A percentile compares a stretch with the other conserved stretches of the same genome.
phyloP scores from a whole-genome alignment of 2,113 vertebrate genomes.

The Hippocampus abdominalis region DNA sequence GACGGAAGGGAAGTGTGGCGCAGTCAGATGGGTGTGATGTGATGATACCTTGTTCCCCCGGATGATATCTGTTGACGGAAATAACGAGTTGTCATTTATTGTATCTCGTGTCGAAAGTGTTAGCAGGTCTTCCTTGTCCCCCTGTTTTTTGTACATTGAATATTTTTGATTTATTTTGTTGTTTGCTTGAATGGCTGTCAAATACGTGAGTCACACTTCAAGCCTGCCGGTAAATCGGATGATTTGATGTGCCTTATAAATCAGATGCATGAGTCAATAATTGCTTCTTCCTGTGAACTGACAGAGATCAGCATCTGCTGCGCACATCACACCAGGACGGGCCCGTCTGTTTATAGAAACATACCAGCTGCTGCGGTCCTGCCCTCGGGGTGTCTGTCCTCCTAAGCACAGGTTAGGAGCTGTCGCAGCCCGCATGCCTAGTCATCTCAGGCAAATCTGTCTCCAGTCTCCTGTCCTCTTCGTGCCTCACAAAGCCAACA shows the following conservation, averaged over 20 bases:
- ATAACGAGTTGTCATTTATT: not conserved
- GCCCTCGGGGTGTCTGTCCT: slow-evolving; percentile 54
- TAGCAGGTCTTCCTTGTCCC: slow-evolving; percentile 13
- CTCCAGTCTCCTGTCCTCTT: slow-evolving; percentile 27
- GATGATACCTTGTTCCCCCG: slow-evolving; percentile 1
- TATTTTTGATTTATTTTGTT: slow-evolving; percentile 28
- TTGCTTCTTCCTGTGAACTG: slow-evolving; percentile 59
- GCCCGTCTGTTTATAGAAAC: slow-evolving; percentile 65
- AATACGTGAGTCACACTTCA: slow-evolving; percentile 45
- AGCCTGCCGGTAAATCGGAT: slow-evolving; percentile 55
- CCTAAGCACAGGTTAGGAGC: slow-evolving; percentile 58
- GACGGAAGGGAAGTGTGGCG: slow-evolving; percentile 27
- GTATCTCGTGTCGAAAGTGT: slow-evolving; percentile 22
- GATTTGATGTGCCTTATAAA: slow-evolving; percentile 59
- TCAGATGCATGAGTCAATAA: slow-evolving; percentile 64
- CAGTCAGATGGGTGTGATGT: slow-evolving; percentile 11
- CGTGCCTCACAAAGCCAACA: slow-evolving; percentile 19
- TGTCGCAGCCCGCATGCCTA: slow-evolving; percentile 37
- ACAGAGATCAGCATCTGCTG: slow-evolving; percentile 61
- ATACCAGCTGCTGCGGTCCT: slow-evolving; percentile 49
- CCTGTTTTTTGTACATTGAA: slow-evolving; percentile 11
- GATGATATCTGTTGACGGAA: not conserved
- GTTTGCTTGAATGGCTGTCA: slow-evolving; percentile 31
- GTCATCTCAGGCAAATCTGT: slow-evolving; percentile 42
- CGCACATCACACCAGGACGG: slow-evolving; percentile 37